Base-by-base conservation (phyloP, 2,113 vertebrate genomes). In the Danionella cerebrum region DNA sequence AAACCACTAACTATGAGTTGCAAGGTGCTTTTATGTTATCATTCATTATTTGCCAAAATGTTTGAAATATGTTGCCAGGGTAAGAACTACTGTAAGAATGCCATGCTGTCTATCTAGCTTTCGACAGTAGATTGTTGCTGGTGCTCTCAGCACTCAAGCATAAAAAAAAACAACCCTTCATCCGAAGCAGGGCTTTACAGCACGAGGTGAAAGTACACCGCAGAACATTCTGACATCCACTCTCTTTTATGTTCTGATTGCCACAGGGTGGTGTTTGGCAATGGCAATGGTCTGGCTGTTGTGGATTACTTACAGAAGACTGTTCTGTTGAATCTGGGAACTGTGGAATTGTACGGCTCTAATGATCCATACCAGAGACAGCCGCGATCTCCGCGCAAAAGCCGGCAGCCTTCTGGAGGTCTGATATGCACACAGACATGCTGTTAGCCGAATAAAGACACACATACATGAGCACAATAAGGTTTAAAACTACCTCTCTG, bases 271-370 rank as follows among this genome's bases (percentile, higher is more conserved):
- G 94, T 95, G 83, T 98, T 98, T 88, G 96, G 96, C 74, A 99
- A 99, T 80, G 96, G 91, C 72, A 98, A 92, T 44, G 96, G 96
- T 74, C 92, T 99, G 77, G 96, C 92, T 0, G 92, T 99, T 78
- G 93, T 98, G 68, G 96, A 99, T 89, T 99, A 97, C 79, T 81
- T 98, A 65, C 96, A 99, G 91, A 98, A 96, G 86, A 90, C 94
- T 2, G 91, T 95, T 2, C 87, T 99, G 1, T 89, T 98, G 52
- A 98, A 97, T 82, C 81, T 98, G 71, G 89, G 92, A 69, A 95
- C 93, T 19, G 79, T 96, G 62, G 96, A 98, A 71, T 81, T 98
- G 29, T 98, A 98, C 29, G 93, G 94, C 68, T 94, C 92, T 66
- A 95, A 90, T 29, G 96, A 99, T 81, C 96, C 96, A 16, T 97